Conservation (phyloP, 2,113 vertebrate species). For the Festucalex cinctus region DNA sequence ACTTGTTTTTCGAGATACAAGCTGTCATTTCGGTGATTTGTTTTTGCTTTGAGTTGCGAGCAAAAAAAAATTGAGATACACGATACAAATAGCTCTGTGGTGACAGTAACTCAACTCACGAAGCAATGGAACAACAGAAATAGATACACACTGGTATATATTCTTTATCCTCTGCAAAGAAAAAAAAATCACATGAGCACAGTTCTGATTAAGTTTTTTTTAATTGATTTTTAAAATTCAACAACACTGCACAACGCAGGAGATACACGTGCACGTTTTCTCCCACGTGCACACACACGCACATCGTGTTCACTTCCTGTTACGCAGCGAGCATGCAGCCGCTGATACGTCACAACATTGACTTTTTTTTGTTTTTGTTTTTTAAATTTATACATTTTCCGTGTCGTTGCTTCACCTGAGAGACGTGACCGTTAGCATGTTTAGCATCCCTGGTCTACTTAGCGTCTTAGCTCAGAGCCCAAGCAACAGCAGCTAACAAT, state of each 20-base stretch:
- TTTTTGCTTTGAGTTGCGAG: too few species aligned
- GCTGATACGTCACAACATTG: neutral
- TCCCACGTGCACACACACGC: neutral
- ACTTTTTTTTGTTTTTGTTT: neutral
- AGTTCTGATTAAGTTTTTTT: neutral
- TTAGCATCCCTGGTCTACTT: neutral
- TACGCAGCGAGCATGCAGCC: conserved; percentile 8
- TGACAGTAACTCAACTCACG: too few species aligned
- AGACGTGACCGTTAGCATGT: neutral
- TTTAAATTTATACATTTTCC: neutral
- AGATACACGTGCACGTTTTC: neutral
- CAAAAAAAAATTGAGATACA: too few species aligned
- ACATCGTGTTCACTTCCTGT: conserved; percentile 2
- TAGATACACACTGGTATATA: too few species aligned
- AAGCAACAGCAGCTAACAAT: neutral
- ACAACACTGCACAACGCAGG: conserved; percentile 1
- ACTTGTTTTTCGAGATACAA: too few species aligned
- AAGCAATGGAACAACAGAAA: too few species aligned
- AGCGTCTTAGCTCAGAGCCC: neutral
- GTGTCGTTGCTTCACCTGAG: conserved; percentile 1
- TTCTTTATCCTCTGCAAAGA: too few species aligned
- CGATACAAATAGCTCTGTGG: too few species aligned
- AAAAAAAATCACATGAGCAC: neutral
- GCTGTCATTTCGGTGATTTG: too few species aligned
- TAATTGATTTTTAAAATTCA: neutral